Base-by-base conservation (phyloP, 2,888 invertebrate species). In the Meiosimyza platycephala region DNA sequence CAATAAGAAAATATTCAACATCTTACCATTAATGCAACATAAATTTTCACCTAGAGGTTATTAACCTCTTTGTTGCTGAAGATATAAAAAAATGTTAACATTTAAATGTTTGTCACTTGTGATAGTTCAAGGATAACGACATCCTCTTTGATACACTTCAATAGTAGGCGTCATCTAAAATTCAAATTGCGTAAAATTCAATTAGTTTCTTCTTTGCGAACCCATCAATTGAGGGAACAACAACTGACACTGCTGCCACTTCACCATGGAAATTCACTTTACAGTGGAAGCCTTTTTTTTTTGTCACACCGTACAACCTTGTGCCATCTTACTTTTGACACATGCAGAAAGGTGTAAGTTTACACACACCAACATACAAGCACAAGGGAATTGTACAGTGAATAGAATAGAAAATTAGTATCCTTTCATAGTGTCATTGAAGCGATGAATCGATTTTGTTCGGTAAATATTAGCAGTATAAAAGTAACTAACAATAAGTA, bases 161-260 rank as follows among this genome's bases (percentile, higher is more conserved):
- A 9, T 9, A 40, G 40, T 40, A 40, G 40, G 40, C 40, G 9
- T 40, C 40, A 40, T 40, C 16, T 13, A 47, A 47, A 63, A 48
- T 47, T 63, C 63, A 47, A 16, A 18, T 48, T 63, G 63, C 48
- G 63, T 63, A 12, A 48, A 63, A 63, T 63, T 63, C 63, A 63
- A 48, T 63, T 63, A 63, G 48, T 13, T 47, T 47, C n/a, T 18
- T 63, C 48, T 9, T n/a, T 12, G 15, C 40, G 33, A 15, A 47
- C 47, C 15, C 40, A 40, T 40, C 40, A 40, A 40, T 40, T 9
- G 40, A 40, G 40, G 9, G 9, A 6, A 40, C 40, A 40, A 9
- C 40, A 40, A 40, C 6, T 40, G 40, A 9, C 40, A 9, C 40
- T 40, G 40, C 40, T 40, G 40, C 40, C 9, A 9, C 9, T 40